Percentiles rank a stretch among this genome's conserved stretches.
phyloP scores from a whole-genome alignment of 2,888 invertebrate species.

The Chalcosyrphus nemorum region DNA sequence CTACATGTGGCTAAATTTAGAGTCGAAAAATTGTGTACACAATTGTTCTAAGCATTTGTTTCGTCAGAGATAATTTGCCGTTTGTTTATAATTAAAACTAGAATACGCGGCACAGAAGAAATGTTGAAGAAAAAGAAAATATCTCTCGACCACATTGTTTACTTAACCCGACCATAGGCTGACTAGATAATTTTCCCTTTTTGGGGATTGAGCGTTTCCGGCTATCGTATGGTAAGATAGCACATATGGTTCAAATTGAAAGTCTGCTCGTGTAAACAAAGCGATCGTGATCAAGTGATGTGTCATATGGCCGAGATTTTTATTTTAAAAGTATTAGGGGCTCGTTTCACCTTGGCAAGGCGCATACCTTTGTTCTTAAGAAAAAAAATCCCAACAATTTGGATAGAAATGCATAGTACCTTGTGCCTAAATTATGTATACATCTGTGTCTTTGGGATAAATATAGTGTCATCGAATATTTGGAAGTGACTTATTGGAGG shows the following conservation, averaged over 20 bases:
- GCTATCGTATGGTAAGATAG: slow-evolving; percentile 22
- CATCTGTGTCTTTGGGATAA: slow-evolving; percentile 27
- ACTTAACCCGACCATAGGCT: slow-evolving; percentile 54
- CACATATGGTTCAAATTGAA: slow-evolving; percentile 57
- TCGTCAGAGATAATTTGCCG: slow-evolving; percentile 73
- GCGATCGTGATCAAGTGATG: slow-evolving; percentile 37
- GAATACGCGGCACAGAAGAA: slow-evolving; percentile 11
- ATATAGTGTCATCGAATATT: slow-evolving; percentile 26
- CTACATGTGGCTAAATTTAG: slow-evolving; percentile 69
- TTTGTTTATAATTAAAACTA: slow-evolving; percentile 67
- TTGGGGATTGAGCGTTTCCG: slow-evolving; percentile 63
- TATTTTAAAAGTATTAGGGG: background rate
- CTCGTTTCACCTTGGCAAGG: slow-evolving; percentile 36
- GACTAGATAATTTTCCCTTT: slow-evolving; percentile 48
- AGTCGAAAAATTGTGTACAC: slow-evolving; percentile 64
- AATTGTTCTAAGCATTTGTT: slow-evolving; percentile 67
- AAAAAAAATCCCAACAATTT: background rate
- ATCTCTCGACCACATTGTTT: slow-evolving; percentile 62
- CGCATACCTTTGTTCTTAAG: background rate
- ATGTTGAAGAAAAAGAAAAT: slow-evolving; percentile 34
- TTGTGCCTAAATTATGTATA: background rate
- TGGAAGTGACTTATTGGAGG: background rate
- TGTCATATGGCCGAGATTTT: slow-evolving; percentile 24
- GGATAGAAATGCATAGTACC: slow-evolving; percentile 9
- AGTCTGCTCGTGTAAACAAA: slow-evolving; percentile 39